These are phyloP conservation scores for Anser brachyrhynchus DNA, from an alignment of 2,113 vertebrate genomes.

Conservation along the genomic window DNA sequence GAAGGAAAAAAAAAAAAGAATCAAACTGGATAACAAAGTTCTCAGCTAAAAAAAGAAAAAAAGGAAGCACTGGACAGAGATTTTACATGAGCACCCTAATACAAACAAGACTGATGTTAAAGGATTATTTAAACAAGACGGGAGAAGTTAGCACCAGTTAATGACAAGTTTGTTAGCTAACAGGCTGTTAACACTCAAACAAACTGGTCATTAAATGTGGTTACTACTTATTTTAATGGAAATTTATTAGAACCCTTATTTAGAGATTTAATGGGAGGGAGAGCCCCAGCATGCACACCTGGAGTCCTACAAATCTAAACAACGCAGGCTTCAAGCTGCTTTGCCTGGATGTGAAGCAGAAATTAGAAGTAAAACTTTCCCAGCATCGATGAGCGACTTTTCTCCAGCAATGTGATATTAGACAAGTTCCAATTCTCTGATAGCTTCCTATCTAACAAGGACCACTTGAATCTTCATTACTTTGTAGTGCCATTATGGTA, in stretches of 20 bases:
- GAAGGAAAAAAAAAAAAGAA: background rate
- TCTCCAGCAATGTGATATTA: conserved; percentile 42
- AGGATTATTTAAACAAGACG: conserved; percentile 72
- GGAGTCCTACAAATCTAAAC: conserved; percentile 52
- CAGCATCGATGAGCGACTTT: conserved; percentile 34
- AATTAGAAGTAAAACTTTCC: conserved; percentile 13
- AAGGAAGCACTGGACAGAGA: background rate
- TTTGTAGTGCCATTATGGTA: conserved; percentile 75
- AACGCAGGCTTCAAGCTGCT: conserved; percentile 5
- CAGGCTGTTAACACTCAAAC: conserved; percentile 83
- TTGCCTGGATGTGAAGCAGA: conserved; percentile 44
- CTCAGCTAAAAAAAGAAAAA: background rate
- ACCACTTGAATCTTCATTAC: conserved; percentile 80
- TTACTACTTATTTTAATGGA: conserved; percentile 78
- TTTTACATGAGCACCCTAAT: conserved; percentile 40
- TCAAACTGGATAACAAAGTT: background rate
- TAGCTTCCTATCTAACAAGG: conserved; percentile 73
- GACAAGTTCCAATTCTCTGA: conserved; percentile 52
- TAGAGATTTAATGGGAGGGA: conserved; percentile 71
- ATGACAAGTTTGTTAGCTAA: conserved; percentile 80
- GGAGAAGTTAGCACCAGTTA: conserved; percentile 80
- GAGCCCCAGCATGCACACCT: conserved; percentile 27
- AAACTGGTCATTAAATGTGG: conserved; percentile 80
- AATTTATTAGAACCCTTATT: conserved; percentile 76
- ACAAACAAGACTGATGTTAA: conserved; percentile 59